Conservation (phyloP, 2,888 invertebrate species). For the Andrena chrysosceles region DNA sequence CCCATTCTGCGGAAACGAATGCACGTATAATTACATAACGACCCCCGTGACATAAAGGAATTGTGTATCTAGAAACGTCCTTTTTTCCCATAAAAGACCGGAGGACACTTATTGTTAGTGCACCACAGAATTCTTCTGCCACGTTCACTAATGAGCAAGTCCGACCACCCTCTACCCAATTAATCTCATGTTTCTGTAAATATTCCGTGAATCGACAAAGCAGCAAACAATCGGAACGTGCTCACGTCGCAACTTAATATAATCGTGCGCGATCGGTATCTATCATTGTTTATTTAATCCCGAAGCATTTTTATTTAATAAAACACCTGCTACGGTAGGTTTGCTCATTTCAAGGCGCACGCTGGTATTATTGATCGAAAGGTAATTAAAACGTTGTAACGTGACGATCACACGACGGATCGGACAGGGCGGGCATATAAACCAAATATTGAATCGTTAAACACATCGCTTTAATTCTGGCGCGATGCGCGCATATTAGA, state of each 20-base stretch:
- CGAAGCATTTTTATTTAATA: background rate
- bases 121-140: background rate
- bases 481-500: slow-evolving; percentile 15
- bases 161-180: too few species aligned
- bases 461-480: slow-evolving; percentile 31
- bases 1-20: slow-evolving; percentile 47
- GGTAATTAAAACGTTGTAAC: slow-evolving; percentile 50
- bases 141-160: too few species aligned
- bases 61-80: slow-evolving; percentile 30
- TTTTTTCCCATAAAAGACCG: background rate
- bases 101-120: too few species aligned
- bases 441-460: slow-evolving; percentile 50
- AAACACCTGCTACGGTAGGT: slow-evolving; percentile 16
- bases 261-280: background rate
- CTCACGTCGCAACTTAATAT: background rate
- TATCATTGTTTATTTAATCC: background rate
- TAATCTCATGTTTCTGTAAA: background rate
- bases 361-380: slow-evolving; percentile 12
- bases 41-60: slow-evolving; percentile 65
- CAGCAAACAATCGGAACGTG: background rate
- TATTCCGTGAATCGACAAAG: background rate
- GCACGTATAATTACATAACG: slow-evolving; percentile 59
- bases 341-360: slow-evolving; percentile 11
- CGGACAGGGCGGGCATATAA: slow-evolving; percentile 7
- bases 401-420: background rate